These are phyloP conservation scores for Halisarca cf. caerulea DNA, from an alignment of 37 sponge, comb jelly and placozoan genomes.

Conservation along the genomic window DNA sequence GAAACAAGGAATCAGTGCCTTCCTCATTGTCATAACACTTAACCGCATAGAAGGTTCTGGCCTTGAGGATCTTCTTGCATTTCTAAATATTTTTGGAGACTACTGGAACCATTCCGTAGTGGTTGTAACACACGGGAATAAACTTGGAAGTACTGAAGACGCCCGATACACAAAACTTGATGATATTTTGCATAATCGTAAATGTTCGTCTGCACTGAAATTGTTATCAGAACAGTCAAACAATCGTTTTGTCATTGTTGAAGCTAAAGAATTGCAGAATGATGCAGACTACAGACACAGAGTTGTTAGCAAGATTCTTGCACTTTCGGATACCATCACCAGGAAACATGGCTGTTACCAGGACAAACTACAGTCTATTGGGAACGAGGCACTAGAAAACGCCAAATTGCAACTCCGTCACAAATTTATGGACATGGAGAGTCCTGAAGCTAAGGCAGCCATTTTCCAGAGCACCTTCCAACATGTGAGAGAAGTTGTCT, in stretches of 20 bases:
- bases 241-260: conserved; percentile 17
- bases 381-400: background rate
- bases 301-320: background rate
- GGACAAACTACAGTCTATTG: background rate
- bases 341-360: background rate
- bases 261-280: background rate
- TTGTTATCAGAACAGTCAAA: background rate
- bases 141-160: background rate
- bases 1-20: background rate
- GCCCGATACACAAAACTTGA: background rate
- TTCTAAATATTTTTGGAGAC: conserved; percentile 6
- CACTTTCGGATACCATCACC: background rate
- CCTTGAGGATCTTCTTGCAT: background rate
- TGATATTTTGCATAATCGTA: background rate
- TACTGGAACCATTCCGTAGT: conserved; percentile 4
- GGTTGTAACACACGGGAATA: conserved; percentile 1
- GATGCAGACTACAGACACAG: background rate
- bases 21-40: background rate
- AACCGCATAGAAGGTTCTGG: background rate
- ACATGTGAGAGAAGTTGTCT: background rate
- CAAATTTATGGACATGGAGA: background rate
- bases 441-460: background rate
- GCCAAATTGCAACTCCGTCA: background rate
- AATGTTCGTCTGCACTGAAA: too few relatives aligned
- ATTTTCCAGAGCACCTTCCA: background rate